These are phyloP conservation scores for Brachionus calyciflorus DNA, from an alignment of 1,140 invertebrate species.

Conservation along the genomic window DNA sequence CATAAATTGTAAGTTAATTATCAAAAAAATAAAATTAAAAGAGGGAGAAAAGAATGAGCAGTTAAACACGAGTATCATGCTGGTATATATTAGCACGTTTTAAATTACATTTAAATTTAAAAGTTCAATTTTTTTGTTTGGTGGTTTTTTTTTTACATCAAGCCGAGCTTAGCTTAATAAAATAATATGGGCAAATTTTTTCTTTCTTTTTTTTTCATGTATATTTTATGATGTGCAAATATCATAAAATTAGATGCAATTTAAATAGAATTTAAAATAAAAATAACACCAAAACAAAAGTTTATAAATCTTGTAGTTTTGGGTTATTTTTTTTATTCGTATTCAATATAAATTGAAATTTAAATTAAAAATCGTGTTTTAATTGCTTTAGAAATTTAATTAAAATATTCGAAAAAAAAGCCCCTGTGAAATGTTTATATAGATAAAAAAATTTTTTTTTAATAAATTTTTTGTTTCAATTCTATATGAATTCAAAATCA, in stretches of 20 bases:
- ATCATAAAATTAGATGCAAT: conserved; percentile 29
- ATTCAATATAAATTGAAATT: conserved; percentile 26
- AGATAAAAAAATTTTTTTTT: too few species aligned
- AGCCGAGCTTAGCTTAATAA: conserved; percentile 6
- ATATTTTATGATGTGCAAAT: conserved; percentile 42
- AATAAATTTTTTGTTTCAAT: too few species aligned
- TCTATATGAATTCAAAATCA: conserved; percentile 18
- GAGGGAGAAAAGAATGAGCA: too few species aligned
- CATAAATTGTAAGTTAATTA: conserved; percentile 25
- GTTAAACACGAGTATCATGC: conserved; percentile 15
- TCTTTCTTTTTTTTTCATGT: not conserved
- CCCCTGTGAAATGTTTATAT: too few species aligned
- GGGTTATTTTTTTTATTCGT: not conserved
- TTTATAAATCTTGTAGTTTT: not conserved
- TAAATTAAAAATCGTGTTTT: conserved; percentile 38
- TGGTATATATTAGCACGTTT: conserved; percentile 25
- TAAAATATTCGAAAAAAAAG: not conserved
- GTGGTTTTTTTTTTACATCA: not conserved
- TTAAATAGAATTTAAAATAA: conserved; percentile 2
- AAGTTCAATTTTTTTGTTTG: too few species aligned
- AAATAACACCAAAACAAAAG: not conserved
- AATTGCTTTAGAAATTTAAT: conserved; percentile 12
- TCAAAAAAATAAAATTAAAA: conserved; percentile 20
- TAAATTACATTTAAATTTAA: conserved; percentile 3
- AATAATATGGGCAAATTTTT: too few species aligned